Evolutionary conservation across 2,797 vertebrate genomes (phyloP), one percentile per base, ranked within the genome.

Genomic region (Mico argentatus): DNA sequence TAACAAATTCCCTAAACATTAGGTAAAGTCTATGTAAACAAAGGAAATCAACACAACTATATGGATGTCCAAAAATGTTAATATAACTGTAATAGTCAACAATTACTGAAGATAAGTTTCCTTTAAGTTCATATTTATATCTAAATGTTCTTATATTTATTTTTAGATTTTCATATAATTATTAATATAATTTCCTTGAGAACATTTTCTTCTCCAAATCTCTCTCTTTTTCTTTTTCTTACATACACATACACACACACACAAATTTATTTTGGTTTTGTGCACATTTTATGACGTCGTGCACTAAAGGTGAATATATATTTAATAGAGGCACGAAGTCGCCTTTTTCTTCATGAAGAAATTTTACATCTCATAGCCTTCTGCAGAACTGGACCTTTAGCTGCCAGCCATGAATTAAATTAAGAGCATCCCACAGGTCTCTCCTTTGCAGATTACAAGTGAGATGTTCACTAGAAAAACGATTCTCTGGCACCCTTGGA

Each of bases 201-300:
- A 85, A 61, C 76, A 24, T 93, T 75, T 90, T 89, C 14, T 85
- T 24, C 89, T 95, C 30, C 39, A 88, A 76, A 81, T 75, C n/a
- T 70, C n/a, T 77, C 19, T 41, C 13, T 64, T 27, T 39, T 26
- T n/a, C 52, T 77, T 22, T 88, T 27, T 67, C 15, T 79, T 61
- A n/a, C 11, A 67, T 19, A 41, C 27, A 44, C 12, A 39, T 24
- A 48, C 1, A 33, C 24, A 48, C 27, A 52, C 33, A 76, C 17
- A 44, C 17, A 59, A 72, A 22, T 4, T 55, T 26, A 76, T 94
- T 44, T 36, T 73, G 27, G 48, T 9, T 61, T 93, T 70, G 30
- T 55, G 22, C 46, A 44, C 17, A 36, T 67, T 94, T 85, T 57
- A 39, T 50, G 77, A 48, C 48, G 80, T 84, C 39, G 7, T 90